These are phyloP conservation scores for Bradynema listronoti DNA, from an alignment of 1,140 invertebrate genomes.

Conservation along the genomic window DNA sequence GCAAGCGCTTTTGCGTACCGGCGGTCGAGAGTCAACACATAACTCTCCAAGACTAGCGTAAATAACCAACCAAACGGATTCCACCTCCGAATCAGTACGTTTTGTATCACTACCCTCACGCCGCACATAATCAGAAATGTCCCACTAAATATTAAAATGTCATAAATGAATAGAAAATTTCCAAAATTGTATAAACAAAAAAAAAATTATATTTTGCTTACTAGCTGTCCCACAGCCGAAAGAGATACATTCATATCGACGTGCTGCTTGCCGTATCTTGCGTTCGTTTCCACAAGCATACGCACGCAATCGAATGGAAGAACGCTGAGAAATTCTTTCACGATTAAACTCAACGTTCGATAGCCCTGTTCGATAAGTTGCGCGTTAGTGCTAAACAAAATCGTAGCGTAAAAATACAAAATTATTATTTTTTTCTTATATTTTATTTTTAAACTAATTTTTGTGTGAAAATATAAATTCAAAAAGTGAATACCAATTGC, in stretches of 20 bases:
- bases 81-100: slow-evolving; percentile 21
- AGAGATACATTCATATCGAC: slow-evolving; percentile 94
- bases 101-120: slow-evolving; percentile 21
- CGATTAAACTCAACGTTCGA: slow-evolving; percentile 63
- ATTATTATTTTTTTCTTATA: not conserved
- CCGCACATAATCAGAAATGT: slow-evolving; percentile 53
- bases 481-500: not conserved
- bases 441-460: slow-evolving; percentile 18
- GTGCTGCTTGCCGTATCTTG: slow-evolving; percentile 89
- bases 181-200: slow-evolving; percentile 3
- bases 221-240: slow-evolving; percentile 92
- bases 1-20: slow-evolving; percentile 77
- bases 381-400: slow-evolving; percentile 29
- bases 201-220: slow-evolving; percentile 58
- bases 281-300: slow-evolving; percentile 82
- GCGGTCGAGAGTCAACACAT: slow-evolving; percentile 86
- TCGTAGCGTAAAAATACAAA: not conserved
- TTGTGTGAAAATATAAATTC: not conserved
- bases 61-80: slow-evolving; percentile 53
- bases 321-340: slow-evolving; percentile 74
- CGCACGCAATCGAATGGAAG: slow-evolving; percentile 69
- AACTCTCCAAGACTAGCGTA: slow-evolving; percentile 67
- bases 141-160: slow-evolving; percentile 45
- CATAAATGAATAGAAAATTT: slow-evolving; percentile 18
- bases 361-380: slow-evolving; percentile 42